Evolutionary conservation across 2,797 vertebrate species (phyloP), one percentile per base, ranked within the genome.

Genomic region (Rhinatrema bivittatum): DNA sequence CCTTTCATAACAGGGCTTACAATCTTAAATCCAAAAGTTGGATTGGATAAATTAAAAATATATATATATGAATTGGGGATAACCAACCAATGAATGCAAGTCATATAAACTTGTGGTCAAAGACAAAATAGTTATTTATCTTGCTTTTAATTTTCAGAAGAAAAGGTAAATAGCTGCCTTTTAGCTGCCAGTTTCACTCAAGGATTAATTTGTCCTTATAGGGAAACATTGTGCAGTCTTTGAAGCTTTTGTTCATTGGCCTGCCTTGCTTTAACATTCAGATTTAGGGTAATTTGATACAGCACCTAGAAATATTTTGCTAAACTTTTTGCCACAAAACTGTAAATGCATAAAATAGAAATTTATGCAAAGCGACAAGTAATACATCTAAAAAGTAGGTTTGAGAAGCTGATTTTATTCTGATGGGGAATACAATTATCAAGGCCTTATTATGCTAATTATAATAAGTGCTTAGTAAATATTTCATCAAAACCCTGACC

Each of bases 401-500:
- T 43, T 56, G 53, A 62, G 41, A 55, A 60, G 63, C 38, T 46
- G 13, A 42, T 58, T 64, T 63, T 49, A 43, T 62, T 56, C 41
- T 50, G 29, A 47, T 25, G 37, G 9, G 9, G 41, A 10, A 5
- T 57, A 36, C 29, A 30, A 36, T 54, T 50, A 45, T 48, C 60
- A 65, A 63, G 20, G 5, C 22, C 25, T 69, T 57, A 64, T 62
- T 61, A 41, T 19, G 12, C 33, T 61, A 70, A 72, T 72, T 72
- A 52, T 29, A 53, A 32, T 43, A 60, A 75, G 42, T 35, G 31
- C 40, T 39, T 67, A 0, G 0, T 49, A 70, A 64, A 57, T 59
- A 27, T 72, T 72, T 68, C 36, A 52, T 70, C 34, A 59, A 41
- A 73, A 51, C 22, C 41, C 12, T 62, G 51, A 63, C 54, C 62